phyloP scores from a whole-genome alignment of 2,113 vertebrate genomes.

The Neoarius graeffei region DNA sequence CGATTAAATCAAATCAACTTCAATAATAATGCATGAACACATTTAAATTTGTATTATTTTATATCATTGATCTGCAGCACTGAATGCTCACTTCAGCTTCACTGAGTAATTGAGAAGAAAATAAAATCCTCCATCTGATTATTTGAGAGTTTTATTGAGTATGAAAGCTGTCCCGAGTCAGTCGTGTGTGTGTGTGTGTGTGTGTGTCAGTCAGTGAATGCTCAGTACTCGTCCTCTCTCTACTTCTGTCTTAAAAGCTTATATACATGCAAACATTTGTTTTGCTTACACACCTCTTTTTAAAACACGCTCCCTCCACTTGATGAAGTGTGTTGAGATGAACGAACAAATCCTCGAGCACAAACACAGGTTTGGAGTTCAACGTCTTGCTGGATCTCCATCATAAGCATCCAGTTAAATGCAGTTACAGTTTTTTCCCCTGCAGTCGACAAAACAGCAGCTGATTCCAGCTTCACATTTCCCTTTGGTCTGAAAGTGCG shows the following conservation, averaged over 20 bases:
- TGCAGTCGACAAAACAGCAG: not conserved
- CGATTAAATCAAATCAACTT: not conserved
- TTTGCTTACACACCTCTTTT: not conserved
- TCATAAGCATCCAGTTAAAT: not conserved
- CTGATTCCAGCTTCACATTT: not conserved
- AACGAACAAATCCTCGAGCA: not conserved
- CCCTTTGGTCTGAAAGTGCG: not conserved
- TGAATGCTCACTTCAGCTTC: not conserved
- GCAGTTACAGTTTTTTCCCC: not conserved
- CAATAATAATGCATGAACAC: not conserved
- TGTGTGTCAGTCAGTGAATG: conserved; percentile 47
- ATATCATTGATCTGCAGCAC: not conserved
- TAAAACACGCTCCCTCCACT: not conserved
- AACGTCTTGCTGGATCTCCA: not conserved
- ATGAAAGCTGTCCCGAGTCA: conserved; percentile 39
- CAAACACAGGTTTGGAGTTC: not conserved
- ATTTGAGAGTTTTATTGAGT: conserved; percentile 23
- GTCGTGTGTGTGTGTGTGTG: conserved; percentile 15
- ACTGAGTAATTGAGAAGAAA: not conserved
- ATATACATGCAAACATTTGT: conserved; percentile 2
- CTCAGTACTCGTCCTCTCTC: conserved; percentile 36
- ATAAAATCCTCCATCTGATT: not conserved
- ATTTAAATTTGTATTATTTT: not conserved
- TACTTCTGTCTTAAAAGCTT: conserved; percentile 8
- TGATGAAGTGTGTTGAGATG: not conserved